A percentile compares a stretch with the other conserved stretches of the same genome.
These are phyloP conservation scores for Arnoldichthys spilopterus DNA, from an alignment of 2,797 vertebrate genomes.

Conservation along the genomic window DNA sequence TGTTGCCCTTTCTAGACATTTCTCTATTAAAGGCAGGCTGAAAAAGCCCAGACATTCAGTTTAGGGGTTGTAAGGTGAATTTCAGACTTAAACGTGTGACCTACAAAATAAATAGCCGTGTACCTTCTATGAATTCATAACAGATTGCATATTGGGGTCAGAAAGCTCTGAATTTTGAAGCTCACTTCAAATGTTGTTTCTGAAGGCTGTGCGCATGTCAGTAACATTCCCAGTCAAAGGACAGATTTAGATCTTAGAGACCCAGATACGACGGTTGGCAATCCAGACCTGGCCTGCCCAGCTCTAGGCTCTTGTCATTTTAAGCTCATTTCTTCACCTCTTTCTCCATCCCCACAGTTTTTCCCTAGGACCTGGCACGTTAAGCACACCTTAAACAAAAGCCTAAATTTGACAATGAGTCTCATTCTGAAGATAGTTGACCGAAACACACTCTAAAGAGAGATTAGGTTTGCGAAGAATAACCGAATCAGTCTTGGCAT, in stretches of 20 bases:
- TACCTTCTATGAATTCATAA: background rate
- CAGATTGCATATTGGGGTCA: conserved; percentile 23
- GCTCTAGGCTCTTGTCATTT: background rate
- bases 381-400: conserved; percentile 42
- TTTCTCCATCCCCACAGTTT: background rate
- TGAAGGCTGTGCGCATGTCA: conserved; percentile 17
- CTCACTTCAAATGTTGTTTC: background rate
- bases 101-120: background rate
- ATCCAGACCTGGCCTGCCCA: background rate
- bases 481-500: conserved; percentile 40
- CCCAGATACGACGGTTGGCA: conserved; percentile 6
- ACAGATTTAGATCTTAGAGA: conserved; percentile 41
- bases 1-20: background rate
- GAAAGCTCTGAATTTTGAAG: background rate
- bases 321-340: background rate
- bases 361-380: conserved; percentile 1
- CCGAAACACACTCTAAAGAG: conserved; percentile 27
- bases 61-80: background rate
- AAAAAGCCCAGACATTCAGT: background rate
- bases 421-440: conserved; percentile 25
- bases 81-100: background rate
- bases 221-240: conserved; percentile 20
- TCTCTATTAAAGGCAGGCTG: no score
- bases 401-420: conserved; percentile 25
- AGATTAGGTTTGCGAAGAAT: conserved; percentile 41